Percentiles rank a stretch among this genome's conserved stretches.
Conservation (phyloP, 2,888 invertebrate species). For the Caenorhabditis drosophilae region DNA sequence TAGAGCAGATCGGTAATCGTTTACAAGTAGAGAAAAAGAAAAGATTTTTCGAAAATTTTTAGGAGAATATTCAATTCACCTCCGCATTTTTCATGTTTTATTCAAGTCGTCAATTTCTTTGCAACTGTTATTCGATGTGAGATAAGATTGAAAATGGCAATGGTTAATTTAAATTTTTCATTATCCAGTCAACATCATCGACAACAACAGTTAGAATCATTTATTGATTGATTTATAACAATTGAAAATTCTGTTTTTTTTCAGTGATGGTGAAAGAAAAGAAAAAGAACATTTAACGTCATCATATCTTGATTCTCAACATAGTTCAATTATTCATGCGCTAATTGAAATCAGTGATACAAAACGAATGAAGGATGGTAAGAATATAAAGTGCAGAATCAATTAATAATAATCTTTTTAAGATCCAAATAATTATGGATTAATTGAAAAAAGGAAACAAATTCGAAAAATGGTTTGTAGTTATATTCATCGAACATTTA, state of each 20-base stretch:
- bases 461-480: slow-evolving; percentile 32
- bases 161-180: not conserved
- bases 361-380: slow-evolving; percentile 39
- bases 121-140: slow-evolving; percentile 12
- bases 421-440: slow-evolving; percentile 15
- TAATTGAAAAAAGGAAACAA: slow-evolving; percentile 12
- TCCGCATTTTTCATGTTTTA: slow-evolving; percentile 39
- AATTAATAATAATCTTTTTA: too few relatives aligned
- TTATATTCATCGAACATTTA: slow-evolving; percentile 44
- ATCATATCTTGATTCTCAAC: slow-evolving; percentile 32
- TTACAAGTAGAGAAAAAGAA: too few relatives aligned
- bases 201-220: too few relatives aligned
- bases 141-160: slow-evolving; percentile 25
- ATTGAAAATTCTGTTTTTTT: too few relatives aligned
- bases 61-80: slow-evolving; percentile 43
- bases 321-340: slow-evolving; percentile 38
- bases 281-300: slow-evolving; percentile 36
- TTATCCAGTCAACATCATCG: not conserved
- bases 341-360: slow-evolving; percentile 43
- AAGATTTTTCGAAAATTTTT: too few relatives aligned
- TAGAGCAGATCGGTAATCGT: slow-evolving; percentile 38
- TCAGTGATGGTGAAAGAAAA: slow-evolving; percentile 29
- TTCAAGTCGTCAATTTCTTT: slow-evolving; percentile 33
- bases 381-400: too few relatives aligned
- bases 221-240: too few relatives aligned